Percentiles rank a stretch among this genome's conserved stretches.
Conservation (phyloP, 1,140 invertebrate genomes). For the Brachionus paranguensis region DNA sequence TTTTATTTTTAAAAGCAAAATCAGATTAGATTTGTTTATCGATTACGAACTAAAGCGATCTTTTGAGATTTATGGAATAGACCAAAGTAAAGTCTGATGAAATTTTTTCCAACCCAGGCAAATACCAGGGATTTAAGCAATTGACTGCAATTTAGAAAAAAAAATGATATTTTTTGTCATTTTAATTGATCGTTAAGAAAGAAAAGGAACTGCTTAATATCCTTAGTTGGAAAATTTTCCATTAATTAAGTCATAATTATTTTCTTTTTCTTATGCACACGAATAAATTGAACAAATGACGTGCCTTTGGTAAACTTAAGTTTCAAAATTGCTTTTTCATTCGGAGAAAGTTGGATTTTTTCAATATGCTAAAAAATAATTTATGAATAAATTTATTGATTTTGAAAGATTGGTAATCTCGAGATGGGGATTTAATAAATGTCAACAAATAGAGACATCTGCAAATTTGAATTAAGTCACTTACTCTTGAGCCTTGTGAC, state of each 20-base stretch:
- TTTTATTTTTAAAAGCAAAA: too few species aligned
- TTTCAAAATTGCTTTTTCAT: background rate
- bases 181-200: background rate
- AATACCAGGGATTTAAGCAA: background rate
- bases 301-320: background rate
- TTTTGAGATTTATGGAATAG: background rate
- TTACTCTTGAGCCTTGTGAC: background rate
- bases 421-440: background rate
- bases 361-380: background rate
- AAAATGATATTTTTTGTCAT: background rate
- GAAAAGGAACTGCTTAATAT: background rate
- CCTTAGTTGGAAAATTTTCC: background rate
- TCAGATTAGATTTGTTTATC: too few species aligned
- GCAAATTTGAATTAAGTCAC: background rate
- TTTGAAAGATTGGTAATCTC: background rate
- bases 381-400: background rate
- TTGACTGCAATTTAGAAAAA: background rate
- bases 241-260: background rate
- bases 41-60: background rate
- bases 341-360: background rate
- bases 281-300: background rate
- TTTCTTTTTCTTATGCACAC: background rate
- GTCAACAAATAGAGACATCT: background rate
- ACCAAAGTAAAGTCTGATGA: background rate
- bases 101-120: background rate